Evolutionary conservation across 1,140 invertebrate genomes (phyloP).

Genomic region (Magallana ariakensis): DNA sequence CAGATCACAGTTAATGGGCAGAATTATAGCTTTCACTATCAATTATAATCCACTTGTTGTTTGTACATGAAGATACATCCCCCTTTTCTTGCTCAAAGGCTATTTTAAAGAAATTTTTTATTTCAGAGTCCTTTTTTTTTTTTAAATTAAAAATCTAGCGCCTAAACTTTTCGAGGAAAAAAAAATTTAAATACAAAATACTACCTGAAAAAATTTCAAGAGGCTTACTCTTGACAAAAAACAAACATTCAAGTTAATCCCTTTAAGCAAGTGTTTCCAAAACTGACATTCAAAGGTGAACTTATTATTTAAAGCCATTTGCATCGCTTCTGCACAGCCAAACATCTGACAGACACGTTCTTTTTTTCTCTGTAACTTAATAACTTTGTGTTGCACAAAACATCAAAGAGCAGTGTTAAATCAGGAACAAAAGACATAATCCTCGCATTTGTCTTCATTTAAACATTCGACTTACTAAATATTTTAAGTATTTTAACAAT

Average conservation of each 20-base stretch:
- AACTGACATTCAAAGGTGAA: neutral
- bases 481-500: no score
- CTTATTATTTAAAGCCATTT: neutral
- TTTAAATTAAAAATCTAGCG: neutral
- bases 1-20: neutral
- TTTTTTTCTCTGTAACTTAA: constrained; percentile 1
- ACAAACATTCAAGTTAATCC: constrained; percentile 34
- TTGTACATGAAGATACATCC: neutral
- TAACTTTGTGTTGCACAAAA: neutral
- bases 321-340: neutral
- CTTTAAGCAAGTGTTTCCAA: neutral
- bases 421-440: neutral
- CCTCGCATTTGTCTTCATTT: neutral
- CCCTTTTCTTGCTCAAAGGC: neutral
- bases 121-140: neutral
- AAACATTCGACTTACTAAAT: no score
- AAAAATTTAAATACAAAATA: constrained; percentile 1
- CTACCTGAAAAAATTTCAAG: constrained; percentile 1
- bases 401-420: neutral
- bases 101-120: neutral
- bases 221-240: neutral
- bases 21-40: neutral
- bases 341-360: neutral
- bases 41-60: constrained; percentile 4
- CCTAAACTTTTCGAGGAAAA: neutral